A percentile compares a stretch with the other conserved stretches of the same genome.
Conservation (phyloP, 2,888 invertebrate genomes). For the Oligia fasciuncula region DNA sequence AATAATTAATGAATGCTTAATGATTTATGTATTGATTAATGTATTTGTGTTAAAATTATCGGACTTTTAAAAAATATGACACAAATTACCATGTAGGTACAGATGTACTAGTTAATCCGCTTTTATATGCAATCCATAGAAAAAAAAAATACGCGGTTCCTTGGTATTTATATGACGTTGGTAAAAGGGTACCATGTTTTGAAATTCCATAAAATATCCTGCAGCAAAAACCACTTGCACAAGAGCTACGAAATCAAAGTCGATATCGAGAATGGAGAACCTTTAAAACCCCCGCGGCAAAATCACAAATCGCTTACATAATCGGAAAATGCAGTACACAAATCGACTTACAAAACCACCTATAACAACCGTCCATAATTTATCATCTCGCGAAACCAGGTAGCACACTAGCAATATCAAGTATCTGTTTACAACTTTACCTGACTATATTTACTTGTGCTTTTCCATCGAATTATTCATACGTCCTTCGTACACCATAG, state of each 20-base stretch:
- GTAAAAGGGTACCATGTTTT: slow-evolving; percentile 6
- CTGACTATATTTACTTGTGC: slow-evolving; percentile 44
- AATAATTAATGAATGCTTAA: slow-evolving; percentile 13
- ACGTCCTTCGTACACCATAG: slow-evolving; percentile 57
- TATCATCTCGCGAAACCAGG: slow-evolving; percentile 40
- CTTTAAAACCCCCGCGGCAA: slow-evolving; percentile 32
- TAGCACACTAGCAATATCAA: slow-evolving; percentile 27
- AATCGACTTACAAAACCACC: slow-evolving; percentile 28
- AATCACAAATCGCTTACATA: slow-evolving; percentile 47
- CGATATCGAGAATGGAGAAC: slow-evolving; percentile 15
- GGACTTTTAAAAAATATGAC: not conserved
- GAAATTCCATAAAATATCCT: slow-evolving; percentile 26
- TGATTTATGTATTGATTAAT: not conserved
- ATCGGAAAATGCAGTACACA: slow-evolving; percentile 45
- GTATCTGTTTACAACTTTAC: slow-evolving; percentile 49
- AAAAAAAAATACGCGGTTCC: not conserved
- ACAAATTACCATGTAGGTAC: not conserved
- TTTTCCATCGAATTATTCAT: slow-evolving; percentile 61
- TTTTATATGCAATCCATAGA: not conserved
- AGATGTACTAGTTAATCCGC: not conserved
- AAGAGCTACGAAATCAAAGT: slow-evolving; percentile 34
- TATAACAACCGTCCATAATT: slow-evolving; percentile 31
- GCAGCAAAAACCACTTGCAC: slow-evolving; percentile 27
- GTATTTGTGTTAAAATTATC: not conserved
- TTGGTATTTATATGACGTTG: not conserved